Conservation (phyloP, 2,888 invertebrate genomes). For the Drosophila leonis region DNA sequence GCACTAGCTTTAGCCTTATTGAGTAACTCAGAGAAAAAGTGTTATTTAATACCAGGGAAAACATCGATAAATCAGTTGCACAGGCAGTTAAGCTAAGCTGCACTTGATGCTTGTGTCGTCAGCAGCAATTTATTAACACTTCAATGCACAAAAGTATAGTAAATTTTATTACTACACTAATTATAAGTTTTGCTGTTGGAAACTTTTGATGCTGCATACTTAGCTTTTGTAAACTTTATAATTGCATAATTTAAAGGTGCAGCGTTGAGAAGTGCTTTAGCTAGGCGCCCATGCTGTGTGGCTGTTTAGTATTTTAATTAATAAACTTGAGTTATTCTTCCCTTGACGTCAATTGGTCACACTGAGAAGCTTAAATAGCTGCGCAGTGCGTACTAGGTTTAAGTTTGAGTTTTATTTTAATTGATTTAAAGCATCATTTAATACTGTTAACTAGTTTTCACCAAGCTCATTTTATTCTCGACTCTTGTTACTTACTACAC, state of each 20-base stretch:
- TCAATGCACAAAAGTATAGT: background rate
- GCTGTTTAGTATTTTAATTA: slow-evolving; percentile 10
- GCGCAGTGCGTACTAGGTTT: slow-evolving; percentile 1
- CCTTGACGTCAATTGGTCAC: background rate
- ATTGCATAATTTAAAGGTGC: slow-evolving; percentile 8
- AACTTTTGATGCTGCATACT: background rate
- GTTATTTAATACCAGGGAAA: slow-evolving; percentile 1
- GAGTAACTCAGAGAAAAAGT: background rate
- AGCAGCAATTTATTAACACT: background rate
- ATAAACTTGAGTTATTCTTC: background rate
- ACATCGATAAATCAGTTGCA: slow-evolving; percentile 4
- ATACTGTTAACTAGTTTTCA: background rate
- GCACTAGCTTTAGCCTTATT: background rate
- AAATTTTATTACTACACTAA: background rate
- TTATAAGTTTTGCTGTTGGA: background rate
- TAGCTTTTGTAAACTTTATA: slow-evolving; percentile 5
- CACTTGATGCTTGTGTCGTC: background rate
- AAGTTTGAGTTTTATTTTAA: background rate
- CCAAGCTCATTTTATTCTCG: background rate
- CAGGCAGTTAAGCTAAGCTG: slow-evolving; percentile 4
- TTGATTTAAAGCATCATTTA: background rate
- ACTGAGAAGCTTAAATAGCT: background rate
- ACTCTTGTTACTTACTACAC: slow-evolving; percentile 46
- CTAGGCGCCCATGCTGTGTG: background rate
- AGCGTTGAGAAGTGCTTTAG: background rate